Conservation (phyloP, 2,888 invertebrate genomes). For the Lithophane leautieri region DNA sequence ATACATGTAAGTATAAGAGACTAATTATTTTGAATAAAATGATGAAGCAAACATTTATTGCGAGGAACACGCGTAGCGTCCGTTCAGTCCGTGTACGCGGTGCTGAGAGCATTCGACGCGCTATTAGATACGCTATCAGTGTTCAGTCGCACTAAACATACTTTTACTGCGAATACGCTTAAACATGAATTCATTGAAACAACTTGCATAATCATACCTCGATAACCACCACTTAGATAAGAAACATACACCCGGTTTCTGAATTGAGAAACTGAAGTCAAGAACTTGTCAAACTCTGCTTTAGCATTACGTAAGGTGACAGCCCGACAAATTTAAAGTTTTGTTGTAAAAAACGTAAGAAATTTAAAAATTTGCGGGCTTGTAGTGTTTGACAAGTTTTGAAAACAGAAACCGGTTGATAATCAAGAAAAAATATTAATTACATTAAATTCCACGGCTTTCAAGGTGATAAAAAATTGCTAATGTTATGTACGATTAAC, state of each 20-base stretch:
- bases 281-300: neutral
- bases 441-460: conserved; percentile 2
- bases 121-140: neutral
- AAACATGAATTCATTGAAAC: conserved; percentile 10
- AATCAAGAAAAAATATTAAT: neutral
- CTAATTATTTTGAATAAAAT: conserved; percentile 2
- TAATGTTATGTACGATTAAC: conserved; percentile 12
- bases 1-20: neutral
- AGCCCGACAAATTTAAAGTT: neutral
- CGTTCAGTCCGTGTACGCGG: too few species aligned
- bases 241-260: neutral
- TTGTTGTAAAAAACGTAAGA: neutral
- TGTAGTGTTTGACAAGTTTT: neutral
- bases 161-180: conserved; percentile 8
- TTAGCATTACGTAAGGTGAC: neutral
- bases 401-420: neutral
- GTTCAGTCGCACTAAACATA: conserved; percentile 11
- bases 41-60: conserved; percentile 1
- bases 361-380: neutral
- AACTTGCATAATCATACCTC: neutral
- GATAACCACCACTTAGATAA: too few species aligned
- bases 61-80: conserved; percentile 9
- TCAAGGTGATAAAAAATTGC: conserved; percentile 12
- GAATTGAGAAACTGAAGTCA: neutral
- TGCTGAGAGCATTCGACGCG: neutral